Evolutionary conservation across 2,888 invertebrate genomes (phyloP).

Genomic region (Zygothrica quintamaculata): DNA sequence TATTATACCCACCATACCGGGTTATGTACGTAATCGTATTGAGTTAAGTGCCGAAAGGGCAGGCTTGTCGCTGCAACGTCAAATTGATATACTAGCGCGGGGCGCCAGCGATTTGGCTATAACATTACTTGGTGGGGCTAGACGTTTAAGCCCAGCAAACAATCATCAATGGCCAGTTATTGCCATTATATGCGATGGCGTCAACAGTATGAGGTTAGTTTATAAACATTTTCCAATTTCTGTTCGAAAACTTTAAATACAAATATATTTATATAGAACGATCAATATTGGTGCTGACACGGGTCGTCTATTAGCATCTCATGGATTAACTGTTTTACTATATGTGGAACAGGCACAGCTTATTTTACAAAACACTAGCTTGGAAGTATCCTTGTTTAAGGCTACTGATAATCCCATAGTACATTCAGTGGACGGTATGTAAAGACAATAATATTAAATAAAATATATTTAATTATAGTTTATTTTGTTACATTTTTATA

Average conservation of each 20-base stretch:
- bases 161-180: conserved; percentile 94
- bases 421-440: conserved; percentile 85
- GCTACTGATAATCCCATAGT: conserved; percentile 87
- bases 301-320: conserved; percentile 92
- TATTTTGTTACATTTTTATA: conserved; percentile 46
- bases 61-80: conserved; percentile 88
- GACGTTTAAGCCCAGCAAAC: conserved; percentile 93
- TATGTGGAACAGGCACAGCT: conserved; percentile 86
- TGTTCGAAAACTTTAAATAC: neutral
- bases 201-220: conserved; percentile 57
- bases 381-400: conserved; percentile 88
- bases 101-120: conserved; percentile 94
- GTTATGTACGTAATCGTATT: conserved; percentile 88
- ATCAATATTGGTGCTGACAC: conserved; percentile 90
- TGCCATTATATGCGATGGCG: conserved; percentile 88
- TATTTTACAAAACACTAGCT: conserved; percentile 85
- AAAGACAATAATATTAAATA: too few species aligned
- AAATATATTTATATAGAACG: conserved; percentile 57
- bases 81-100: conserved; percentile 91
- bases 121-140: conserved; percentile 92
- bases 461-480: neutral
- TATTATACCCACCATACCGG: conserved; percentile 90
- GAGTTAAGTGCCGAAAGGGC: conserved; percentile 89
- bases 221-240: neutral
- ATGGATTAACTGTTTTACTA: conserved; percentile 90